Evolutionary conservation across 2,113 vertebrate species (phyloP).

Genomic region (Burhinus oedicnemus): DNA sequence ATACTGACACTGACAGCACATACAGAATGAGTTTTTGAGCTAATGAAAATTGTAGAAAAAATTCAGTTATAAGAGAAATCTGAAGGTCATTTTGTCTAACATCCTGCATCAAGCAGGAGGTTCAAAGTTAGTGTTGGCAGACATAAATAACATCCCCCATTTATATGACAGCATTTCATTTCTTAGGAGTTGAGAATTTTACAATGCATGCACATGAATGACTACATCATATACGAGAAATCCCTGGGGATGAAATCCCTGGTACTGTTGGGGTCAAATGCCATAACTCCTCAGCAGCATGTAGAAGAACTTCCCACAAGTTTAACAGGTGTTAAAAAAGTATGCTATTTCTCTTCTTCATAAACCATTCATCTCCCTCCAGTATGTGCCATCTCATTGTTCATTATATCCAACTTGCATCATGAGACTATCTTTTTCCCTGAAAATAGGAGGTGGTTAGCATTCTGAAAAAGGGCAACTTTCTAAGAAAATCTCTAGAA

Average conservation of each 20-base stretch:
- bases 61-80: background rate
- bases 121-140: background rate
- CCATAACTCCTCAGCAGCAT: fast-evolving
- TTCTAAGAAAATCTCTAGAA: background rate
- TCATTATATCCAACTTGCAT: background rate
- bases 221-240: background rate
- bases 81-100: background rate
- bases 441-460: background rate
- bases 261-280: background rate
- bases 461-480: background rate
- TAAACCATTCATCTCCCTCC: background rate
- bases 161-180: background rate
- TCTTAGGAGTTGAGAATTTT: background rate
- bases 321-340: background rate
- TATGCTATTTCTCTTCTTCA: background rate
- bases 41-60: background rate
- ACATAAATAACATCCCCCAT: background rate
- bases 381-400: background rate
- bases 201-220: background rate
- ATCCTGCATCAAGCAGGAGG: background rate
- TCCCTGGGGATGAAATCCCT: background rate
- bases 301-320: background rate
- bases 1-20: background rate
- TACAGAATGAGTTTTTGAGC: background rate
- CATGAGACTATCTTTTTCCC: background rate